Evolutionary conservation across 1,140 invertebrate species (phyloP).

Genomic region (Maconellicoccus hirsutus): DNA sequence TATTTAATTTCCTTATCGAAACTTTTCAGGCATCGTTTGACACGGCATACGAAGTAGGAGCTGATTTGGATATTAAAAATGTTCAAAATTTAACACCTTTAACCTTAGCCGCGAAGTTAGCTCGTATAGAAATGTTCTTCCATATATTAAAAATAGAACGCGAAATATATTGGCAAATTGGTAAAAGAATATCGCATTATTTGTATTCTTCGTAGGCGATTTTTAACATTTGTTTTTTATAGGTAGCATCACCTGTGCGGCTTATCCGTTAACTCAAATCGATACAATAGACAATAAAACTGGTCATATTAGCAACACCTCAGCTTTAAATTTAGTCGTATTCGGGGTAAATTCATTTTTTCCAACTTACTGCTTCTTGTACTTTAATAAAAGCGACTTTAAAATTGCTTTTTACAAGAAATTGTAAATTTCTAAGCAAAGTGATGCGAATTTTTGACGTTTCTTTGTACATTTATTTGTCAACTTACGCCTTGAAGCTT

Average conservation of each 20-base stretch:
- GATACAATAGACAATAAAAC: constrained; percentile 89
- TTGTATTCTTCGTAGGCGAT: not conserved
- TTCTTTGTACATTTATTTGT: too few relatives aligned
- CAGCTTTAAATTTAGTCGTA: constrained; percentile 92
- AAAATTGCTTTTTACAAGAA: too few relatives aligned
- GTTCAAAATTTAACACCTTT: constrained; percentile 79
- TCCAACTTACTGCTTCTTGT: too few relatives aligned
- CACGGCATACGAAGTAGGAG: constrained; percentile 84
- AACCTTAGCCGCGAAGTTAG: constrained; percentile 85
- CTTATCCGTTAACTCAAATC: constrained; percentile 89
- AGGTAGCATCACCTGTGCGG: constrained; percentile 89
- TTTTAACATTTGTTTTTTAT: constrained; percentile 27
- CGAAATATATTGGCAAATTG: constrained; percentile 94
- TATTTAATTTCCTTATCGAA: constrained; percentile 25
- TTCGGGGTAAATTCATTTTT: constrained; percentile 64
- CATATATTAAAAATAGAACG: constrained; percentile 89
- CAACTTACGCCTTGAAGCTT: too few relatives aligned
- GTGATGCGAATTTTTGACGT: too few relatives aligned
- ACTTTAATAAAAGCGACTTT: too few relatives aligned
- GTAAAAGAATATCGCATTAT: constrained; percentile 33
- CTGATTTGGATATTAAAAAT: constrained; percentile 73
- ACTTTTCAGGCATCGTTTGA: constrained; percentile 73
- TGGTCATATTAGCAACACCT: constrained; percentile 85
- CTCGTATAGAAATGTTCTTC: constrained; percentile 86
- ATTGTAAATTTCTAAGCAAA: too few relatives aligned